Evolutionary conservation across 2,113 vertebrate genomes (phyloP).

Genomic region (Benitochromis conjunctus): DNA sequence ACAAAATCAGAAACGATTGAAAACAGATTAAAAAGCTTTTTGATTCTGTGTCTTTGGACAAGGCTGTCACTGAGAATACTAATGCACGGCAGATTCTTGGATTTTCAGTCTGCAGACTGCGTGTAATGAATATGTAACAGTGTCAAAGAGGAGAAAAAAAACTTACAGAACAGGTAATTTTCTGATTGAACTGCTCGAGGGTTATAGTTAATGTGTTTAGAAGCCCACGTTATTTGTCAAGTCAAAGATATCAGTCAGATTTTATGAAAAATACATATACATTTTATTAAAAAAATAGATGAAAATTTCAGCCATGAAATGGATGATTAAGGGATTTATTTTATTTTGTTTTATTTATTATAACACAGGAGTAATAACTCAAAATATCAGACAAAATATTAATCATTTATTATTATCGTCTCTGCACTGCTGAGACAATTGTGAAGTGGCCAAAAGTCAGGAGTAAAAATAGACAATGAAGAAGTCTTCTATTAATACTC

Average conservation of each 20-base stretch:
- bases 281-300: background rate
- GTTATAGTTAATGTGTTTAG: background rate
- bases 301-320: background rate
- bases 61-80: background rate
- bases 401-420: background rate
- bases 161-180: background rate
- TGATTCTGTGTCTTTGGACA: background rate
- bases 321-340: background rate
- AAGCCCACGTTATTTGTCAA: background rate
- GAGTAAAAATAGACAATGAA: slow-evolving; percentile 51
- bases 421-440: background rate
- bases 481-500: slow-evolving; percentile 43
- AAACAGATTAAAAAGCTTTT: background rate
- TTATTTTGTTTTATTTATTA: background rate
- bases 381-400: background rate
- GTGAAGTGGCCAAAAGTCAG: background rate
- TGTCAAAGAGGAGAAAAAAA: background rate
- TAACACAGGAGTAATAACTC: background rate
- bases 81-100: background rate
- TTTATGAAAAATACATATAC: background rate
- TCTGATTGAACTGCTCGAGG: background rate
- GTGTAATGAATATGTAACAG: slow-evolving; percentile 1
- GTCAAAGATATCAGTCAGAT: background rate
- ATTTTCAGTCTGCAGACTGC: background rate
- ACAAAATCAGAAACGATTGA: background rate